Conservation (phyloP, 2,113 vertebrate species). For the Illadopsis cleaveri region DNA sequence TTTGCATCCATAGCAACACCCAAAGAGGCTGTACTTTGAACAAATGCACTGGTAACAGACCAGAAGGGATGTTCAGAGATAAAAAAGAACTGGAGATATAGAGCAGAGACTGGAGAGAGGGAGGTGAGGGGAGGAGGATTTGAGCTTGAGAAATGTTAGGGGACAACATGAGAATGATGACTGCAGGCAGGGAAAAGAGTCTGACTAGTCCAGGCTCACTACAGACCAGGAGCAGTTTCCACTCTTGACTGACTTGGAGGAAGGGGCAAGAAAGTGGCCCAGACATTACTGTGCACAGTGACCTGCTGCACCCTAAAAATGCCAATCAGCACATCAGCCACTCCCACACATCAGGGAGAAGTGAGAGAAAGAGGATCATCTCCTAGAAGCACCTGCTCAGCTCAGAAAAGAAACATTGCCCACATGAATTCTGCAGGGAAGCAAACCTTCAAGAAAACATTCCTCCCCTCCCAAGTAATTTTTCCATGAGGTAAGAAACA, state of each 20-base stretch:
- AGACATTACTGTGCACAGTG: not conserved
- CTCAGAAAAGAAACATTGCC: not conserved
- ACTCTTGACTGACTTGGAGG: not conserved
- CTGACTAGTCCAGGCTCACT: not conserved
- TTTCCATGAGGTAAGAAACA: not conserved
- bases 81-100: not conserved
- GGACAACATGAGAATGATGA: not conserved
- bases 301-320: not conserved
- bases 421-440: not conserved
- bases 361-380: not conserved
- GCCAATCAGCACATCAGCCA: not conserved
- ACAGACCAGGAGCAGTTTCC: not conserved
- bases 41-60: not conserved
- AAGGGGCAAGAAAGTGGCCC: not conserved
- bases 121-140: not conserved
- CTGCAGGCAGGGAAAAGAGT: not conserved
- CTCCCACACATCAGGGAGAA: not conserved
- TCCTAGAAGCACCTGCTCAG: not conserved
- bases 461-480: not conserved
- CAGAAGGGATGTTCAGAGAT: not conserved
- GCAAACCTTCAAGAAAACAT: not conserved
- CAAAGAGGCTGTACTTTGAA: not conserved
- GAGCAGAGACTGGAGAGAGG: not conserved
- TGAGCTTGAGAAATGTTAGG: not conserved
- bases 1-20: conserved; percentile 3